Conservation (phyloP, 2,888 invertebrate species). For the Gonocerus acuteangulatus region DNA sequence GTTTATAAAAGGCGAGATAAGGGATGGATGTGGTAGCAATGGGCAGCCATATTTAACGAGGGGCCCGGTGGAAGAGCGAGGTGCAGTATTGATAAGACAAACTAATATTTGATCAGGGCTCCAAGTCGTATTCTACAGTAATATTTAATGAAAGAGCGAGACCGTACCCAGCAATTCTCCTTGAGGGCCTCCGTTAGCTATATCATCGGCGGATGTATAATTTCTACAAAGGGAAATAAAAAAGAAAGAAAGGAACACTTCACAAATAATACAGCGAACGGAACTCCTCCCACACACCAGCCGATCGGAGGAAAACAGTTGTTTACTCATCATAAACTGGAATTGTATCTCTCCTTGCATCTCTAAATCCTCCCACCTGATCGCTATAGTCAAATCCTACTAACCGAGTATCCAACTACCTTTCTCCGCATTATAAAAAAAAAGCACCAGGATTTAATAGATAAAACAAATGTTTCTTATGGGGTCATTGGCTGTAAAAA, state of each 20-base stretch:
- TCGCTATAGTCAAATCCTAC: too few relatives aligned
- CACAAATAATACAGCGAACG: neutral
- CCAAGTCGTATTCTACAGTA: neutral
- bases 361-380: too few relatives aligned
- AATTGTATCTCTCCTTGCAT: too few relatives aligned
- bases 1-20: too few relatives aligned
- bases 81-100: neutral
- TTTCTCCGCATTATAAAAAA: too few relatives aligned
- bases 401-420: too few relatives aligned
- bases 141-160: neutral
- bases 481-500: too few relatives aligned
- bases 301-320: neutral
- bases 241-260: neutral
- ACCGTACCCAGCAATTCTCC: neutral
- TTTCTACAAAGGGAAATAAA: neutral
- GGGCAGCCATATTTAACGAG: slow-evolving; percentile 1
- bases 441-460: too few relatives aligned
- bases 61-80: neutral
- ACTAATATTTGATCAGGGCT: neutral
- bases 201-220: neutral
- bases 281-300: neutral
- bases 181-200: too few relatives aligned
- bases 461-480: too few relatives aligned
- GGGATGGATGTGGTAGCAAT: neutral
- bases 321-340: neutral